phyloP scores from a whole-genome alignment of 2,797 vertebrate species.

The Meda fulgida region DNA sequence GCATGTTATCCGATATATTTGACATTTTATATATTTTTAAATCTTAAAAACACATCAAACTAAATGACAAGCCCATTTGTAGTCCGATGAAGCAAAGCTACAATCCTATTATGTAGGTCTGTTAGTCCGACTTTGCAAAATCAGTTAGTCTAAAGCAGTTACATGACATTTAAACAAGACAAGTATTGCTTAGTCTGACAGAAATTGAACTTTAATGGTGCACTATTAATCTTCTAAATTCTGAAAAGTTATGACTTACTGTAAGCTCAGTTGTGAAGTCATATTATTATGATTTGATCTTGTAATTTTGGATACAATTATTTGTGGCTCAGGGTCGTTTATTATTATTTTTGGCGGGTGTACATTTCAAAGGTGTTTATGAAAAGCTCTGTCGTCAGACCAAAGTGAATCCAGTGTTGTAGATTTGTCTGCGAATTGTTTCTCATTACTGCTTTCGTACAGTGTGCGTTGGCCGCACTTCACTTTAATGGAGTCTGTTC shows the following conservation, averaged over 20 bases:
- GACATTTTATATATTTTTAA: not conserved
- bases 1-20: not conserved
- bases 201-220: conserved; percentile 18
- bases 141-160: not conserved
- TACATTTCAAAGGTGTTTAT: conserved; percentile 36
- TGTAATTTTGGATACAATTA: conserved; percentile 23
- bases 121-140: conserved; percentile 5
- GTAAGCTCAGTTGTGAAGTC: not conserved
- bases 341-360: conserved; percentile 30
- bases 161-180: conserved; percentile 27
- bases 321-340: not conserved
- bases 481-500: conserved; percentile 52
- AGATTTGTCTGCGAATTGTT: conserved; percentile 42
- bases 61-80: not conserved
- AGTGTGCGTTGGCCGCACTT: conserved; percentile 45
- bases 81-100: not conserved
- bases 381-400: conserved; percentile 18
- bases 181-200: not conserved
- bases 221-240: conserved; percentile 10
- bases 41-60: not conserved
- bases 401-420: conserved; percentile 43
- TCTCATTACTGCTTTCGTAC: conserved; percentile 50
- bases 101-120: not conserved
- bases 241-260: not conserved
- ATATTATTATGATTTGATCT: conserved; percentile 29